Evolutionary conservation across 2,113 vertebrate genomes (phyloP), one percentile per base, ranked within the genome.

Genomic region (Ptychochromis oligacanthus): DNA sequence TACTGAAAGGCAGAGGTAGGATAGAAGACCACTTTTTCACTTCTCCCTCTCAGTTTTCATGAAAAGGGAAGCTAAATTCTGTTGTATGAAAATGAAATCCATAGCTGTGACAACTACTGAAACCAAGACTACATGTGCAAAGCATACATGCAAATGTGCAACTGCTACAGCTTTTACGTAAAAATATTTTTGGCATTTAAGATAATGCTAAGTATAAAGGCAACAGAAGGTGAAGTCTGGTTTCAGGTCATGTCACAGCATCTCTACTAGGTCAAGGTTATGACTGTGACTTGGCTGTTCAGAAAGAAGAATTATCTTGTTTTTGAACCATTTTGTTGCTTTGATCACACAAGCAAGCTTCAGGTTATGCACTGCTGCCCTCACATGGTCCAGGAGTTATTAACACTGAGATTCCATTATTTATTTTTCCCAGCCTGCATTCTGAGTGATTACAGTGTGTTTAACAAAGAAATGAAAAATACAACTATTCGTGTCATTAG

Each of bases 11-110:
- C 4, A 7, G 36, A 62, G 52, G 28, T 20, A 31, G 22, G 9
- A 49, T n/a, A 18, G 28, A 57, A 74, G 10, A 6, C n/a, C 13
- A 18, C 9, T 81, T 88, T 88, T 60, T 92, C 86, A 91, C 85
- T 89, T 91, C 89, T 92, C 81, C 40, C 26, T 87, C 26, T 75
- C 82, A 31, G 60, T 55, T 91, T 60, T 87, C 31, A 59, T 6
- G 0, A 84, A 82, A 13, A 62, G 24, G 54, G 81, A 89, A 79
- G 13, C 20, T 72, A 6, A 54, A 24, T 12, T 80, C 2, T 12
- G 26, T n/a, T 6, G 28, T 34, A 64, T 54, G 49, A 67, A 54
- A 75, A 59, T 79, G 18, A 59, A 85, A 65, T 49, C 26, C 9
- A n/a, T 46, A 22, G 62, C 40, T 31, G 18, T 26, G 59, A 70